Evolutionary conservation across 2,797 vertebrate species (phyloP).

Genomic region (Mormyrus hasselquistii): DNA sequence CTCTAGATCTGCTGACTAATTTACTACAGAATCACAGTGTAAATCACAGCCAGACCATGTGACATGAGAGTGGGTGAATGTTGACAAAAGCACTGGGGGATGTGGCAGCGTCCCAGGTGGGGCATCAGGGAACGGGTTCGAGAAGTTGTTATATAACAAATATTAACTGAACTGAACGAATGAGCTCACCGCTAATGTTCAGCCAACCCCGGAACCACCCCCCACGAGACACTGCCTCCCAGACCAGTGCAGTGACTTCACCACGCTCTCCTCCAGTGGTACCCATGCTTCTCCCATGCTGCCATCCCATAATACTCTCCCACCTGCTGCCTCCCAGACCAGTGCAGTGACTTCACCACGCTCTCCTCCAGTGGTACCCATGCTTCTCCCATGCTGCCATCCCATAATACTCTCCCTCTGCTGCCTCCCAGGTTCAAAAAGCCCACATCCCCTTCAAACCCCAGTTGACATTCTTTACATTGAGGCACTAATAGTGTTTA

Average conservation of each 20-base stretch:
- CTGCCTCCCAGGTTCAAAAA: background rate
- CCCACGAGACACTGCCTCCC: background rate
- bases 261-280: background rate
- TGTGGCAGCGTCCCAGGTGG: background rate
- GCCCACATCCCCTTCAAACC: background rate
- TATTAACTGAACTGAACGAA: background rate
- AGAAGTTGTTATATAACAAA: background rate
- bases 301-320: background rate
- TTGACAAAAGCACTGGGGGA: background rate
- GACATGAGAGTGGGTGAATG: background rate
- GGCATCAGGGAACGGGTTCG: background rate
- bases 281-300: background rate
- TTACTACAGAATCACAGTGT: background rate
- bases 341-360: background rate
- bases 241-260: background rate
- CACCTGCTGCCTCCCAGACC: background rate
- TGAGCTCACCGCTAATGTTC: background rate
- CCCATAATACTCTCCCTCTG: background rate
- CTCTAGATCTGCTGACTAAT: background rate
- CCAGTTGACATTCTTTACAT: background rate
- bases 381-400: background rate
- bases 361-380: background rate
- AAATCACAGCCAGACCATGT: background rate
- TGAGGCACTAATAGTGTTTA: background rate
- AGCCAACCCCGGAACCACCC: background rate